These are phyloP conservation scores for Volucella zonaria DNA, from an alignment of 2,888 invertebrate genomes.

Conservation along the genomic window DNA sequence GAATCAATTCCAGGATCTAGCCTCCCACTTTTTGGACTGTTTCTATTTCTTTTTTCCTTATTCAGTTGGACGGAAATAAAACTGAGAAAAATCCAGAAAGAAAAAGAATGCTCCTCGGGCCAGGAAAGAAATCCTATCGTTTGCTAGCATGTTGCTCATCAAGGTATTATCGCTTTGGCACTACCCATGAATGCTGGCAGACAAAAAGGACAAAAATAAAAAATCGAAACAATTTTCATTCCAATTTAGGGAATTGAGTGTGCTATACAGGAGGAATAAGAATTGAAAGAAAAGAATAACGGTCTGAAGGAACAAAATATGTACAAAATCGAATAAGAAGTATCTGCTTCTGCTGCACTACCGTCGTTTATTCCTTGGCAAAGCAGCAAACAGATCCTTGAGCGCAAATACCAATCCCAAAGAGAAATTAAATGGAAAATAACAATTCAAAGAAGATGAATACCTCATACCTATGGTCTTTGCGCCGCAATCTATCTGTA, in stretches of 20 bases:
- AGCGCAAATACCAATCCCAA: constrained; percentile 56
- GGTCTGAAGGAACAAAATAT: constrained; percentile 2
- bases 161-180: constrained; percentile 31
- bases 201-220: constrained; percentile 17
- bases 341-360: constrained; percentile 40
- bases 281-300: neutral
- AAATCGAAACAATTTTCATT: constrained; percentile 48
- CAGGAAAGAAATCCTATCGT: neutral
- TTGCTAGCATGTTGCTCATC: neutral
- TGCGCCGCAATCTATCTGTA: neutral
- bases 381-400: constrained; percentile 44
- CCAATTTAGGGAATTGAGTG: constrained; percentile 59
- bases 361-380: constrained; percentile 17
- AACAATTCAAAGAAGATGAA: constrained; percentile 45
- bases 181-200: constrained; percentile 7
- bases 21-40: constrained; percentile 12
- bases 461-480: neutral
- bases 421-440: constrained; percentile 65
- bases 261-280: constrained; percentile 12
- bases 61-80: neutral
- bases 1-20: constrained; percentile 51
- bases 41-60: constrained; percentile 3
- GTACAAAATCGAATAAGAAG: constrained; percentile 25
- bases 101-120: constrained; percentile 7
- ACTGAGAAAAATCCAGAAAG: constrained; percentile 11